These are phyloP conservation scores for Tenthredo amoena DNA, from an alignment of 2,888 invertebrate species.

Conservation along the genomic window DNA sequence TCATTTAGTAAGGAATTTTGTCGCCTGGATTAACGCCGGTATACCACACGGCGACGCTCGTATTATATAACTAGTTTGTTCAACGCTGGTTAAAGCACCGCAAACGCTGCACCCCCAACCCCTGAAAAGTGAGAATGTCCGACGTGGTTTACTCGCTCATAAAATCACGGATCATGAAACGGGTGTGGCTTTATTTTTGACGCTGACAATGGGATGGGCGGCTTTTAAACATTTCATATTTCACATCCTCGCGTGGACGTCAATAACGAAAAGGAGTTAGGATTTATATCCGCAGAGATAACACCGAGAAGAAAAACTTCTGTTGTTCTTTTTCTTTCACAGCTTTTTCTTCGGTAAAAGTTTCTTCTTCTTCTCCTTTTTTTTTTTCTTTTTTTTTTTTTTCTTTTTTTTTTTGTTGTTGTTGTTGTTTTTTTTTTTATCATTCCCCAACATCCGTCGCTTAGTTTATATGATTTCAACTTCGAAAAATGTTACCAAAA, in stretches of 20 bases:
- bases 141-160: background rate
- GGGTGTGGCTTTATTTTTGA: conserved; percentile 5
- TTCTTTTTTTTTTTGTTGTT: background rate
- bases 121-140: background rate
- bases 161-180: background rate
- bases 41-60: background rate
- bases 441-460: background rate
- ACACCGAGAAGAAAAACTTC: background rate
- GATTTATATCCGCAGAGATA: background rate
- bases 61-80: background rate
- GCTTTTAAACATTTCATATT: background rate
- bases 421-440: background rate
- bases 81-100: background rate
- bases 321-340: background rate
- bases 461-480: background rate
- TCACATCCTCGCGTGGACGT: background rate
- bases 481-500: background rate
- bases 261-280: background rate
- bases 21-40: background rate
- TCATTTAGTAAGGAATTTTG: background rate
- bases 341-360: no score
- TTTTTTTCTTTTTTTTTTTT: background rate
- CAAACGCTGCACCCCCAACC: background rate
- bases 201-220: background rate
- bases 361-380: background rate